Evolutionary conservation across 2,113 vertebrate species (phyloP).

Genomic region (Kryptolebias marmoratus): DNA sequence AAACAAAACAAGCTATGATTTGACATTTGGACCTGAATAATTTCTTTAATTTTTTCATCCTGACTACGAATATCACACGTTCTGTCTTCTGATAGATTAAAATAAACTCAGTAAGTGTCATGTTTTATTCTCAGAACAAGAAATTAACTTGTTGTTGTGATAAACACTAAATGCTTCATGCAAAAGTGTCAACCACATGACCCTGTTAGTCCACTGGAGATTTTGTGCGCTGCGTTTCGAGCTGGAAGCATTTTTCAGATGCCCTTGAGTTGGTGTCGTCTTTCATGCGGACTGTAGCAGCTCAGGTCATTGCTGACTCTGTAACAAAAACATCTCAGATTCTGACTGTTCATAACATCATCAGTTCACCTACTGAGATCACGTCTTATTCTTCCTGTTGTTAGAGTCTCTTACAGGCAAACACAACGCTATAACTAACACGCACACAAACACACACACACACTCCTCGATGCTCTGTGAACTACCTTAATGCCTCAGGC

Average conservation of each 20-base stretch:
- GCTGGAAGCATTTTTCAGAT: conserved; percentile 7
- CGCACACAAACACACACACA: not conserved
- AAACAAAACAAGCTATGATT: too few relatives aligned
- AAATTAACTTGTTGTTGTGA: not conserved
- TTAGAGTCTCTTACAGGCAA: conserved; percentile 4
- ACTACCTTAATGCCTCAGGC: conserved; percentile 44
- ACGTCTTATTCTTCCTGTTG: conserved; percentile 1
- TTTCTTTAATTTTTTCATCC: too few relatives aligned
- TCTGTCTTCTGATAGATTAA: not conserved
- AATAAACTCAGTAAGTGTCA: not conserved
- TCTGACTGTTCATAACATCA: not conserved
- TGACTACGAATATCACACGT: too few relatives aligned
- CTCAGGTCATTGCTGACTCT: not conserved
- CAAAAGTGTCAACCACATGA: too few relatives aligned
- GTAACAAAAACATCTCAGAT: not conserved
- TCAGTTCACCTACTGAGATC: not conserved
- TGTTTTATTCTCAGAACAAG: not conserved
- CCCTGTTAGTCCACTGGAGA: not conserved
- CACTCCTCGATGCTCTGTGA: conserved; percentile 11
- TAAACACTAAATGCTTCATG: not conserved
- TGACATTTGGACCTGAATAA: too few relatives aligned
- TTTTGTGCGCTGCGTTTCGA: not conserved
- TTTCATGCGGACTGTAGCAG: not conserved
- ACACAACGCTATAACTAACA: not conserved
- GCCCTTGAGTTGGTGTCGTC: conserved; percentile 32